Base-by-base conservation (phyloP, 2,888 invertebrate genomes). In the Diplazon laetatorius region DNA sequence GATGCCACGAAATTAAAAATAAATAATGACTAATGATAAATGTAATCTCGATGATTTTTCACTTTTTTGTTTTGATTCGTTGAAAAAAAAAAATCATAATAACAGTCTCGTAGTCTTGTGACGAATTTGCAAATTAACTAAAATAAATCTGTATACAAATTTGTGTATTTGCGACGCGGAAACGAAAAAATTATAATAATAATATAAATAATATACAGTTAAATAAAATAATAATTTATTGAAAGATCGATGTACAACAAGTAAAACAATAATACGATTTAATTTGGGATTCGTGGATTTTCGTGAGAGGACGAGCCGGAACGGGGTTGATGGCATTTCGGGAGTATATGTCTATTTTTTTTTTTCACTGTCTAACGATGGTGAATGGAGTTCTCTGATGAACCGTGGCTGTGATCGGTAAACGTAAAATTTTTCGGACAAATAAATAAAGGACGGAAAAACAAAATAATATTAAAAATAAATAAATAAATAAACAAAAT, bases 361-460 rank as follows among this genome's bases (percentile, higher is more conserved):
- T 30, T 55, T 55, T 55, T 35, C 55, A 55, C 16, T 55, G 55
- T 9, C 9, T 30, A 55, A 55, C 42, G 20, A 30, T 63, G 46
- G 72, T 76, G 55, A 73, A 73, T n/a, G 73, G 69, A 20, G 60
- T 70, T 73, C 69, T 62, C 44, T 76, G 72, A 35, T 63, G 69
- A 60, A 46, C 60, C 14, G 55, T 55, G 52, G 52, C 71, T 71
- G 48, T 44, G 14, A 25, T 46, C 6, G 48, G 50, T n/a, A n/a
- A n/a, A 55, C 14, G 14, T 50, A 60, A 25, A 46, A 10, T 14
- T 1, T 14, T n/a, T 14, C 30, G 46, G 60, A 65, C 18, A 14
- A 16, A 42, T 50, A 55, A 62, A 18, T 37, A 55, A 44, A 25
- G 35, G n/a, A n/a, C n/a, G n/a, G n/a, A 30, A 30, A 30, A 30